These are phyloP conservation scores for Perithous albicinctus DNA, from an alignment of 2,888 invertebrate genomes.

Conservation along the genomic window DNA sequence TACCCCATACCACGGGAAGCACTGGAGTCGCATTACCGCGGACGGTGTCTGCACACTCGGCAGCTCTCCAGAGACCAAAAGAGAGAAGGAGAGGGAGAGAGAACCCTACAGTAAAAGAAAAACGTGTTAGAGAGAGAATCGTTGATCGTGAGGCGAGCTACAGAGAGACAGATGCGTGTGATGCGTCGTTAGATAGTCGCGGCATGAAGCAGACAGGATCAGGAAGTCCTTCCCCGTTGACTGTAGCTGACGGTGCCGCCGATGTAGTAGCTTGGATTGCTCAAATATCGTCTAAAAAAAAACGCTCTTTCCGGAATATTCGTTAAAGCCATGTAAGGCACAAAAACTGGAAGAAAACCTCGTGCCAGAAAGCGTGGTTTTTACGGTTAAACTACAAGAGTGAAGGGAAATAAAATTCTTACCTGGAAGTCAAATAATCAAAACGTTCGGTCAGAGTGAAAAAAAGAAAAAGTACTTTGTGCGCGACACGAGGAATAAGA, in stretches of 20 bases:
- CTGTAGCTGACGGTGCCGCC: not conserved
- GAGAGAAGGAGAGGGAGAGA: not conserved
- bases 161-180: not conserved
- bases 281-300: not conserved
- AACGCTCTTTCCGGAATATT: not conserved
- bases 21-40: slow-evolving; percentile 49
- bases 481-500: slow-evolving; percentile 5
- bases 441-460: not conserved
- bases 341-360: not conserved
- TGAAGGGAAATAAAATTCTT: not conserved
- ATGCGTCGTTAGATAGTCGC: slow-evolving; percentile 28
- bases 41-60: slow-evolving; percentile 33
- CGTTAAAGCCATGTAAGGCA: not conserved
- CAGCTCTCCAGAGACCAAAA: not conserved
- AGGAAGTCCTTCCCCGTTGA: slow-evolving; percentile 33
- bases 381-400: not conserved
- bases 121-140: slow-evolving; percentile 15
- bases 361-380: not conserved
- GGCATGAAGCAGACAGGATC: slow-evolving; percentile 29
- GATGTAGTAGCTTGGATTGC: not conserved
- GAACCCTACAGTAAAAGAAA: slow-evolving; percentile 21
- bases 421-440: too few species aligned
- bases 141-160: not conserved
- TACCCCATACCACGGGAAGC: slow-evolving; percentile 53
- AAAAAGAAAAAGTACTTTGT: not conserved